Evolutionary conservation across 1,140 invertebrate species (phyloP).

Genomic region (Euglossa dilemma): DNA sequence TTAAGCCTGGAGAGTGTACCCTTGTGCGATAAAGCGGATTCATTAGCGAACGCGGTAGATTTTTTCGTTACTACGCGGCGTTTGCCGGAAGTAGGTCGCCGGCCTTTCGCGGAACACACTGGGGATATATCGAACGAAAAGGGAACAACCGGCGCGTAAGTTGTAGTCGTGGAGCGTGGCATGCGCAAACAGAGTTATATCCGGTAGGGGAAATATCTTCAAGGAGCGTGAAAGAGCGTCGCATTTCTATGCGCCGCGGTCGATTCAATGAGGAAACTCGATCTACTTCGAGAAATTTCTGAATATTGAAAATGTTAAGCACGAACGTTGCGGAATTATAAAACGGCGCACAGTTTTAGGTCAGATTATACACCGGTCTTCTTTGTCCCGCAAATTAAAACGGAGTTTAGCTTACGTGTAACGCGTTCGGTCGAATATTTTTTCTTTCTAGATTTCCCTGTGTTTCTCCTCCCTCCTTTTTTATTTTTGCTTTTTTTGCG

Average conservation of each 20-base stretch:
- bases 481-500: no score
- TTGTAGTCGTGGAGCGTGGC: neutral
- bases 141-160: slow-evolving; percentile 1
- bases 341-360: neutral
- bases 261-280: neutral
- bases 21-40: slow-evolving; percentile 27
- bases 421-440: no score
- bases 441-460: no score
- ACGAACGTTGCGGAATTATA: neutral
- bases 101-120: neutral
- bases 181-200: slow-evolving; percentile 1
- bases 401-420: no score
- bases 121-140: neutral
- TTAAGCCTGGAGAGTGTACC: neutral
- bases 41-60: slow-evolving; percentile 8
- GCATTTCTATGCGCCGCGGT: neutral
- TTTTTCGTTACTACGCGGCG: slow-evolving; percentile 12
- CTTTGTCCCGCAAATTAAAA: no score
- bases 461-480: no score
- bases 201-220: neutral
- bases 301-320: neutral
- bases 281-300: neutral
- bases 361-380: neutral
- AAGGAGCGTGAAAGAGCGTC: neutral
- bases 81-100: slow-evolving; percentile 9